These are phyloP conservation scores for Clivina fossor DNA, from an alignment of 2,888 invertebrate species.

Conservation along the genomic window DNA sequence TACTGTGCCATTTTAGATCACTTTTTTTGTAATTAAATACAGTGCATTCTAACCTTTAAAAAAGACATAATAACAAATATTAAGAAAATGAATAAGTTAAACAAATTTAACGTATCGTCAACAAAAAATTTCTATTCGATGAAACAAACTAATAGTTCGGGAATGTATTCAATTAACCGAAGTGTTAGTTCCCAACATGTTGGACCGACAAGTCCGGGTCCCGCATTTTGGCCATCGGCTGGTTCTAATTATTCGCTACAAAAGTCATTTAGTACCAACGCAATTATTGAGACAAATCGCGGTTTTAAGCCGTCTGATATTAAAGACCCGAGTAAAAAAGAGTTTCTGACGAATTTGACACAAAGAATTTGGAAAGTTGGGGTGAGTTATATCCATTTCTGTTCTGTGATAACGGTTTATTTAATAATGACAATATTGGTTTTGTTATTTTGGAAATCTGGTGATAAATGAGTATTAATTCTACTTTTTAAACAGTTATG, in stretches of 20 bases:
- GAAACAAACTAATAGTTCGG: constrained; percentile 37
- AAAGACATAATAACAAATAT: too few species aligned
- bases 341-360: constrained; percentile 78
- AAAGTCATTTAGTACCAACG: constrained; percentile 51
- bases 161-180: constrained; percentile 40
- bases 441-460: too few species aligned
- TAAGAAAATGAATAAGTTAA: constrained; percentile 26
- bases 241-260: constrained; percentile 42
- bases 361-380: constrained; percentile 80
- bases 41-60: too few species aligned
- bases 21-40: too few species aligned
- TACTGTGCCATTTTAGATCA: too few species aligned
- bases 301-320: constrained; percentile 86
- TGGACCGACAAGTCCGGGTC: constrained; percentile 39
- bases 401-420: too few species aligned
- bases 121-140: constrained; percentile 19
- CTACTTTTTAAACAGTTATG: too few species aligned
- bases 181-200: constrained; percentile 41
- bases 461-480: too few species aligned
- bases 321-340: constrained; percentile 78
- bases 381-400: too few species aligned
- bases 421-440: too few species aligned
- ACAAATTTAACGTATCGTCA: constrained; percentile 13
- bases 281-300: constrained; percentile 68
- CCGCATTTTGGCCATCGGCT: constrained; percentile 38